Base-by-base conservation (phyloP, 1,140 invertebrate species). In the Heliconius melpomene region DNA sequence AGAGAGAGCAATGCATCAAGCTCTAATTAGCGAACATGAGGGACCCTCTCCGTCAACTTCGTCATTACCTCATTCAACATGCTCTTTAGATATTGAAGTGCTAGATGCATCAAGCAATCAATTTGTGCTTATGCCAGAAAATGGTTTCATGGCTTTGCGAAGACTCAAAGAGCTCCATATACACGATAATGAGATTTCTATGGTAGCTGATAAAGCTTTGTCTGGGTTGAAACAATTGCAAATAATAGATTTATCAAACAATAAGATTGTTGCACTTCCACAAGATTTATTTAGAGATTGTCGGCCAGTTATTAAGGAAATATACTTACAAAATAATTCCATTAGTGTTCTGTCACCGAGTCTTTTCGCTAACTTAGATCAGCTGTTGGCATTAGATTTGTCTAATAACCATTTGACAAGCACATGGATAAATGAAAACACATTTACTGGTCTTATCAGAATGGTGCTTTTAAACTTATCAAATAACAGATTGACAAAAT, bases 251-350 rank as follows among this genome's bases (percentile, higher is more conserved):
- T 94, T 98, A 66, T 98, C 97, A 11, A 97, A 97, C 84, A 98
- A 98, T 92, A 97, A 97, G 95, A 96, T 99, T 66, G 97, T 98
- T 3, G 97, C 97, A 36, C 93, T 99, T 79, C 98, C 98, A n/a
- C 96, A 97, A 40, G 97, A 97, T 84, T 93, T 98, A 77, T 98
- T 98, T 83, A 95, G 96, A 86, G 97, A 98, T 89, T 96, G 96
- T 81, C 95, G 96, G 16, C 96, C 96, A 77, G 96, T 96, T 23
- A 96, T 99, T 77, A 97, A 97, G 94, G 97, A 98, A 94, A 96
- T 98, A 82, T 97, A 98, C 89, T 91, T 98, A 85, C 97, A 98
- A 90, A 98, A 98, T 92, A 98, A 98, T 95, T 98, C 97, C 72
- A 98, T 98, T 72, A 96, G 96, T 87, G 96, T 97, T 11, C 93